Conservation (phyloP, 2,113 vertebrate species). For the Tychaedon coryphoeus region DNA sequence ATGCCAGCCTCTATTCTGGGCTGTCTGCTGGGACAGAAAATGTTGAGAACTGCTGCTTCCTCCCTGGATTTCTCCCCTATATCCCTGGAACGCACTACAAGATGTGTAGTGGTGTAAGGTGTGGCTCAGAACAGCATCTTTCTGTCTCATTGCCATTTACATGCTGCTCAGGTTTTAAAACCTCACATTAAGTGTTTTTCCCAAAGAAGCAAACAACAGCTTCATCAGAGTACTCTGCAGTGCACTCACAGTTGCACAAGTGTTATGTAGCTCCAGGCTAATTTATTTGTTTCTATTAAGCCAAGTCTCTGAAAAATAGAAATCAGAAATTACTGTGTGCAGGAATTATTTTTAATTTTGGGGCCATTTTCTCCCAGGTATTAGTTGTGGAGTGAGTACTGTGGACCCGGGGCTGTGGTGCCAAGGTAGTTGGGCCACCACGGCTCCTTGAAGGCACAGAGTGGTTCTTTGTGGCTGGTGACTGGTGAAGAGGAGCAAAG, state of each 20-base stretch:
- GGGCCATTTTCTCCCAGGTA: neutral
- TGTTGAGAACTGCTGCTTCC: neutral
- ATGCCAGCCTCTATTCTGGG: neutral
- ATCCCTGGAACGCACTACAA: slow-evolving; percentile 31
- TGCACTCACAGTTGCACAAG: slow-evolving; percentile 23
- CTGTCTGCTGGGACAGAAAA: neutral
- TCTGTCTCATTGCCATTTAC: slow-evolving; percentile 56
- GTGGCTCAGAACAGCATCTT: slow-evolving; percentile 35
- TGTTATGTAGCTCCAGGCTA: slow-evolving; percentile 19
- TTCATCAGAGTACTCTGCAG: slow-evolving; percentile 61
- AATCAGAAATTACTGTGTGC: neutral
- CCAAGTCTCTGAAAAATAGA: neutral
- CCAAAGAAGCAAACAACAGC: slow-evolving; percentile 49
- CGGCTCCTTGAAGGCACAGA: neutral
- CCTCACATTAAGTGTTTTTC: slow-evolving; percentile 51
- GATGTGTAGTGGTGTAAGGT: slow-evolving; percentile 7
- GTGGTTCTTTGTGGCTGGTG: neutral
- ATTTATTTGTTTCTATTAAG: slow-evolving; percentile 61
- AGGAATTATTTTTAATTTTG: neutral
- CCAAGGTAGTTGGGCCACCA: neutral
- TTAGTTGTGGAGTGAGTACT: neutral
- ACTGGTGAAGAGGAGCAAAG: neutral
- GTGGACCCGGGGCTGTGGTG: neutral
- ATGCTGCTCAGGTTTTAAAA: slow-evolving; percentile 66
- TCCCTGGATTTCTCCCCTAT: neutral